Percentiles rank a stretch among this genome's conserved stretches.
These are phyloP conservation scores for Drosophila guanche DNA, from an alignment of 1,140 invertebrate genomes.

Conservation along the genomic window DNA sequence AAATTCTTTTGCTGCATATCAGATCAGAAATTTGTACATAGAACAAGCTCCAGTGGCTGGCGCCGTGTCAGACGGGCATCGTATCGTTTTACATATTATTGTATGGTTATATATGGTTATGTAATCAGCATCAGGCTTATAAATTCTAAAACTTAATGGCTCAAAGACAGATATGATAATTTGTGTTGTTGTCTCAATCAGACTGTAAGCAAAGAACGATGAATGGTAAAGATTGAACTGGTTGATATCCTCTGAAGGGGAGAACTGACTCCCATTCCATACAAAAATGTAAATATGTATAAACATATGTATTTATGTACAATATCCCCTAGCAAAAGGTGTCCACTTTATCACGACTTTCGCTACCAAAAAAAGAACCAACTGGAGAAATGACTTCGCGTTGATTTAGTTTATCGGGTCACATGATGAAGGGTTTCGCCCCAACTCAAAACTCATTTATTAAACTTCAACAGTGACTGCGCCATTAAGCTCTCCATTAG, in stretches of 20 bases:
- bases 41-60: slow-evolving; percentile 43
- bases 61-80: slow-evolving; percentile 42
- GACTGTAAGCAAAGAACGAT: too few species aligned
- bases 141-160: slow-evolving; percentile 33
- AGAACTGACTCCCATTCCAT: too few species aligned
- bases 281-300: too few species aligned
- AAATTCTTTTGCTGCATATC: slow-evolving; percentile 42
- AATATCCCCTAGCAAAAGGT: too few species aligned
- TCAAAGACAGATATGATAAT: slow-evolving; percentile 40
- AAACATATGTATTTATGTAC: too few species aligned
- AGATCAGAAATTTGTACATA: slow-evolving; percentile 22
- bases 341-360: too few species aligned
- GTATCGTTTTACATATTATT: slow-evolving; percentile 14
- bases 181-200: slow-evolving; percentile 37
- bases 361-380: too few species aligned
- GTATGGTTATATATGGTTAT: slow-evolving; percentile 35
- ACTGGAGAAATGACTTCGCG: slow-evolving; percentile 18
- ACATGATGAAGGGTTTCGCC: slow-evolving; percentile 27
- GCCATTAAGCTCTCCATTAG: slow-evolving; percentile 53
- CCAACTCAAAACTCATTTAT: slow-evolving; percentile 35
- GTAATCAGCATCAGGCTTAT: slow-evolving; percentile 42
- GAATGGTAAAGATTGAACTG: too few species aligned
- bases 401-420: not conserved
- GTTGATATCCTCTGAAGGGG: too few species aligned
- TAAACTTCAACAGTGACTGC: slow-evolving; percentile 33